These are phyloP conservation scores for Calameuta pallipes DNA, from an alignment of 2,888 invertebrate genomes.

Conservation along the genomic window DNA sequence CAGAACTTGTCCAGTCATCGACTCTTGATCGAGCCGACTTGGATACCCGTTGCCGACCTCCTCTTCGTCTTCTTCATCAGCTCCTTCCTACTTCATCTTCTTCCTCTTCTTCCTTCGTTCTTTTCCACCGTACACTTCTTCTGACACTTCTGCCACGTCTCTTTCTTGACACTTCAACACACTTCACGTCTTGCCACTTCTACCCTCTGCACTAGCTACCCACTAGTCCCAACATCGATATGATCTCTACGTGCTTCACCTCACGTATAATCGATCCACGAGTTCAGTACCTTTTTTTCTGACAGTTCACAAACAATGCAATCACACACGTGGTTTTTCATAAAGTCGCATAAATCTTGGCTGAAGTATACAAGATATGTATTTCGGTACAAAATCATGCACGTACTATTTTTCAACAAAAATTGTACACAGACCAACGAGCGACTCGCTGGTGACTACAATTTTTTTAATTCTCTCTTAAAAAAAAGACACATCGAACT, in stretches of 20 bases:
- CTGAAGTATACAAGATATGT: not conserved
- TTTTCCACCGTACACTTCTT: slow-evolving; percentile 23
- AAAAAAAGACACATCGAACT: not conserved
- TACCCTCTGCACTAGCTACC: no score
- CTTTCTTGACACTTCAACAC: slow-evolving; percentile 19
- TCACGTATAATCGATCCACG: not conserved
- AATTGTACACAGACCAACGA: not conserved
- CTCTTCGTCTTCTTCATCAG: not conserved
- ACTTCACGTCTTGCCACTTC: not conserved
- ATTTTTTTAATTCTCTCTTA: not conserved
- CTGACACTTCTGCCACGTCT: slow-evolving; percentile 22
- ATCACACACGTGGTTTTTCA: not conserved
- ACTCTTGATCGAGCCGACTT: slow-evolving; percentile 61
- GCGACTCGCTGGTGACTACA: not conserved
- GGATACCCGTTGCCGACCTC: slow-evolving; percentile 28
- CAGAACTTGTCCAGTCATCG: slow-evolving; percentile 59
- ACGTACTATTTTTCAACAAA: not conserved
- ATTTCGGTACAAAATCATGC: not conserved
- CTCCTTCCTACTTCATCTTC: slow-evolving; percentile 1
- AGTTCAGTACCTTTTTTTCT: not conserved
- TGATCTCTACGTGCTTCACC: not conserved
- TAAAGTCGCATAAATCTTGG: not conserved
- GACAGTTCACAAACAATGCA: not conserved
- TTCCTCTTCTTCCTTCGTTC: slow-evolving; percentile 21
- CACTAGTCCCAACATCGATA: no score